Evolutionary conservation across 2,888 invertebrate genomes (phyloP), one percentile per base, ranked within the genome.

Genomic region (Acronicta aceris): DNA sequence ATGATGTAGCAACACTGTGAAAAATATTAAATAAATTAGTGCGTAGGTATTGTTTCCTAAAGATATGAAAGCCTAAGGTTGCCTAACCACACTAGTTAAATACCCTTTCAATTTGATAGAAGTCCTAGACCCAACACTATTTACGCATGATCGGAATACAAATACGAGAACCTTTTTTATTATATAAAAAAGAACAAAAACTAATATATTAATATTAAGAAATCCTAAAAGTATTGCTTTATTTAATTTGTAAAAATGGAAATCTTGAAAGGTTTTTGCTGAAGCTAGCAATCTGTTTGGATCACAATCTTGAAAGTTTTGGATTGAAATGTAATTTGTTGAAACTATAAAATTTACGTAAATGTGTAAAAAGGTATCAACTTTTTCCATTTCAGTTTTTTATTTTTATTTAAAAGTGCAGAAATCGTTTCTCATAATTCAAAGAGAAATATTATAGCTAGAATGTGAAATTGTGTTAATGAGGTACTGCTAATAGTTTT

Each of bases 201-300:
- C 7, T 38, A 38, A n/a, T 38, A 12, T 7, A n/a, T 13, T 13
- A 13, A 13, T 13, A 36, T 36, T 36, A 36, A 13, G 13, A 36
- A 30, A 30, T 30, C 33, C 33, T 10, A 33, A 13, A 36, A 36
- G 5, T n/a, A 13, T 7, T n/a, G n/a, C 38, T 38, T 38, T 38
- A 38, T 38, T 38, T 38, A 38, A 38, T 38, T 38, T 38, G 38
- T 33, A 33, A 33, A 38, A 38, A 38, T 38, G n/a, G 6, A 38
- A 13, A 38, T 38, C 5, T n/a, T 38, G 38, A 38, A 38, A 38
- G 38, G 21, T 45, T 45, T 45, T 21, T 21, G 13, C 25, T 45
- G 25, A 25, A 25, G 13, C 45, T 45, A 8, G 13, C 45, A 45
- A 45, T 45, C 25, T 25, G 25, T 45, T 45, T 45, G 45, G 25